A percentile compares a stretch with the other conserved stretches of the same genome.
These are phyloP conservation scores for Cyclura pinguis DNA, from an alignment of 2,797 vertebrate species.

Conservation along the genomic window DNA sequence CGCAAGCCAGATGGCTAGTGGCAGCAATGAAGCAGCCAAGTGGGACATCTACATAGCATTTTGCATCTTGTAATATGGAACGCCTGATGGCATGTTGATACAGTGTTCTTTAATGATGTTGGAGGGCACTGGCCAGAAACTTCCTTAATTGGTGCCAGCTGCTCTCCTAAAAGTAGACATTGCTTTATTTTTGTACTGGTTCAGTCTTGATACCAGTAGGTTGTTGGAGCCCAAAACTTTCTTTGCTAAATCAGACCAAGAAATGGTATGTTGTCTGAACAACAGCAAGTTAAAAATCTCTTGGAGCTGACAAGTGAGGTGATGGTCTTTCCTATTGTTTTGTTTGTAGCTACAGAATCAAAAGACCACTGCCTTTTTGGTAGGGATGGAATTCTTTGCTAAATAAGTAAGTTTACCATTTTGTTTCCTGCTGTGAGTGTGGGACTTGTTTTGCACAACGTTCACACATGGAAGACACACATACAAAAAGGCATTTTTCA, in stretches of 20 bases:
- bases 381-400: neutral
- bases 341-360: neutral
- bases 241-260: neutral
- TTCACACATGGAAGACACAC: too few species aligned
- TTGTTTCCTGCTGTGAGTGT: too few species aligned
- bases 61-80: conserved; percentile 46
- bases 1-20: conserved; percentile 54
- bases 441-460: too few species aligned
- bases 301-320: neutral
- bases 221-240: neutral
- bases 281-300: neutral
- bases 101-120: conserved; percentile 58
- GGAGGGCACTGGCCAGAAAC: conserved; percentile 71
- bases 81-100: conserved; percentile 61
- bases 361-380: neutral
- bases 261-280: neutral
- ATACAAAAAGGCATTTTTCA: too few species aligned
- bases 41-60: conserved; percentile 55
- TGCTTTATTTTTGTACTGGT: conserved; percentile 54
- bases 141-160: conserved; percentile 61
- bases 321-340: neutral
- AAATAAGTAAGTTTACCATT: too few species aligned
- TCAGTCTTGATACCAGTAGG: conserved; percentile 39
- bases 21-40: conserved; percentile 42
- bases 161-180: conserved; percentile 54